These are phyloP conservation scores for Cantharis flavilabris DNA, from an alignment of 2,888 invertebrate genomes.

Conservation along the genomic window DNA sequence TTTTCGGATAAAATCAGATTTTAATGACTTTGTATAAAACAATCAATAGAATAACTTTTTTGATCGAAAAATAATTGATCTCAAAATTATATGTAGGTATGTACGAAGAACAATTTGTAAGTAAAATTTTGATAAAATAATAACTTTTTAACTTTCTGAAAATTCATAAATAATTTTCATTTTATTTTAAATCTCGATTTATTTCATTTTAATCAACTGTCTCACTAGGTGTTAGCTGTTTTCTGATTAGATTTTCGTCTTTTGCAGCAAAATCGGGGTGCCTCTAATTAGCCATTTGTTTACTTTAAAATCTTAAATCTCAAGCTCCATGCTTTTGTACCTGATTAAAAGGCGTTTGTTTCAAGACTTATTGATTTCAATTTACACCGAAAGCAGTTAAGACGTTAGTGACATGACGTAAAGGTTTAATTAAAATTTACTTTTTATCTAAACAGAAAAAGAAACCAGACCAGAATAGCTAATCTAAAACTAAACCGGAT, in stretches of 20 bases:
- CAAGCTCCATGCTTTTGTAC: not conserved
- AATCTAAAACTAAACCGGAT: not conserved
- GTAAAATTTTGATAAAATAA: too few relatives aligned
- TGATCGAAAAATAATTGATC: not conserved
- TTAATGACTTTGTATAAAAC: not conserved
- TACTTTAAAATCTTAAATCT: not conserved
- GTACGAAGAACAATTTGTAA: too few relatives aligned
- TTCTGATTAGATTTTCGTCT: not conserved
- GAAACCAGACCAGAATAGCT: not conserved
- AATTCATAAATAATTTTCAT: too few relatives aligned
- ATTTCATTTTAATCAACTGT: too few relatives aligned
- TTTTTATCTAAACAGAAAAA: not conserved
- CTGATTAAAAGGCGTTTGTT: not conserved
- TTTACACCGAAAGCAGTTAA: not conserved
- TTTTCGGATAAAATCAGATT: not conserved
- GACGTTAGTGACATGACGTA: not conserved
- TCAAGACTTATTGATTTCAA: not conserved
- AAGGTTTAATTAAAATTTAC: not conserved
- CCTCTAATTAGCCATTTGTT: not conserved
- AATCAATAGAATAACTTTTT: not conserved
- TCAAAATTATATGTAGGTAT: too few relatives aligned
- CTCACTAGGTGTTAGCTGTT: too few relatives aligned
- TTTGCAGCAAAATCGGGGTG: not conserved
- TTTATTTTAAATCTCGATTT: too few relatives aligned
- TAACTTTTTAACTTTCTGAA: too few relatives aligned